Conservation (phyloP, 2,113 vertebrate genomes). For the Stegastes partitus region DNA sequence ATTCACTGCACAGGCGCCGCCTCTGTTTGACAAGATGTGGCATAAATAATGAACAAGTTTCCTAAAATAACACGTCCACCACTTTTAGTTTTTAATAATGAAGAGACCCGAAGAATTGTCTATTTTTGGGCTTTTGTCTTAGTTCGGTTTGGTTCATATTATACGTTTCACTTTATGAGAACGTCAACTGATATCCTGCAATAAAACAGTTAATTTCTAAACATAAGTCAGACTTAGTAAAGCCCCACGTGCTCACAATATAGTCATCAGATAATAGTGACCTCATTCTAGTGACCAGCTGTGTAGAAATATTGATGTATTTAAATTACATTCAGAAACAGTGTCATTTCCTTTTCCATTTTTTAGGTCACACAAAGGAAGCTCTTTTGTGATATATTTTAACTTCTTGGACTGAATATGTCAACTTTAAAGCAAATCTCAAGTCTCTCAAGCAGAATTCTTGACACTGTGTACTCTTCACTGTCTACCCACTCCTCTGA, state of each 20-base stretch:
- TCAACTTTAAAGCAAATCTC: slow-evolving; percentile 30
- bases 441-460: slow-evolving; percentile 2
- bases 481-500: slow-evolving; percentile 3
- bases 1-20: too few species aligned
- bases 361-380: background rate
- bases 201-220: background rate
- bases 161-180: background rate
- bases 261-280: background rate
- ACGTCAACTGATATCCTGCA: background rate
- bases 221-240: too few species aligned
- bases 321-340: background rate
- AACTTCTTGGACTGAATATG: slow-evolving; percentile 26
- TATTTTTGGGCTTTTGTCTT: slow-evolving; percentile 3
- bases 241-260: background rate
- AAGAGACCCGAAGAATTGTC: background rate
- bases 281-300: background rate
- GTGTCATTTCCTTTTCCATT: background rate
- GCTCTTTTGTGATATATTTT: background rate
- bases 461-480: slow-evolving; percentile 5
- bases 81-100: too few species aligned
- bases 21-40: too few species aligned
- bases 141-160: background rate
- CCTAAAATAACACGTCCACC: too few species aligned
- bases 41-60: too few species aligned
- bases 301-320: background rate